Conservation (phyloP, 2,113 vertebrate genomes). For the Nettapus auritus region DNA sequence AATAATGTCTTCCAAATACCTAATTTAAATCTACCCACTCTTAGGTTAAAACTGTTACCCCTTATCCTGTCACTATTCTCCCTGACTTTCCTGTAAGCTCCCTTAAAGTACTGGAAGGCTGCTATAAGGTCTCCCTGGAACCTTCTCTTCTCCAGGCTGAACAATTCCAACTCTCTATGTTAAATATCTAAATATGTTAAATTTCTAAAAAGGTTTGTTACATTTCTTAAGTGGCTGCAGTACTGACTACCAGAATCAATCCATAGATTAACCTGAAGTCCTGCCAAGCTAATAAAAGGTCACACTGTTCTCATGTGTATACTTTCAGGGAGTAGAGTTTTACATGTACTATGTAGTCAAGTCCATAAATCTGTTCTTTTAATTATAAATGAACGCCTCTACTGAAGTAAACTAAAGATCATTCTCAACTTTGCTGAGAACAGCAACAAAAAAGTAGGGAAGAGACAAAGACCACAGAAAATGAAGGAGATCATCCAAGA, state of each 20-base stretch:
- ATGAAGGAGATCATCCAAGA: not conserved
- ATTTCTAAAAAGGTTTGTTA: not conserved
- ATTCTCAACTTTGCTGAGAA: not conserved
- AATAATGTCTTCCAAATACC: not conserved
- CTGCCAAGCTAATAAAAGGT: not conserved
- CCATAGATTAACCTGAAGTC: not conserved
- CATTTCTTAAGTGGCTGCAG: not conserved
- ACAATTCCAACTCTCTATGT: not conserved
- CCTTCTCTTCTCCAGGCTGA: not conserved
- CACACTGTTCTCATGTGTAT: not conserved
- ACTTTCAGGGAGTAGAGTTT: not conserved
- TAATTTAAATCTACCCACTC: not conserved
- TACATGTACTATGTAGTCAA: not conserved
- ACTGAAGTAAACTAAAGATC: not conserved
- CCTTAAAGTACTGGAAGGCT: not conserved
- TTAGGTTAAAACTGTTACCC: not conserved
- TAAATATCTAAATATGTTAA: not conserved
- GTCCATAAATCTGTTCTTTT: not conserved
- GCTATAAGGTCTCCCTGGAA: not conserved
- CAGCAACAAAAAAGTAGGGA: not conserved
- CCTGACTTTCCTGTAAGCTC: not conserved
- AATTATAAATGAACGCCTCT: not conserved
- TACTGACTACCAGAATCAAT: not conserved
- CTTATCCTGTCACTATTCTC: not conserved
- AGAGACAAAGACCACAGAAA: not conserved